Base-by-base conservation (phyloP, 2,113 vertebrate genomes). In the Panthera uncia region DNA sequence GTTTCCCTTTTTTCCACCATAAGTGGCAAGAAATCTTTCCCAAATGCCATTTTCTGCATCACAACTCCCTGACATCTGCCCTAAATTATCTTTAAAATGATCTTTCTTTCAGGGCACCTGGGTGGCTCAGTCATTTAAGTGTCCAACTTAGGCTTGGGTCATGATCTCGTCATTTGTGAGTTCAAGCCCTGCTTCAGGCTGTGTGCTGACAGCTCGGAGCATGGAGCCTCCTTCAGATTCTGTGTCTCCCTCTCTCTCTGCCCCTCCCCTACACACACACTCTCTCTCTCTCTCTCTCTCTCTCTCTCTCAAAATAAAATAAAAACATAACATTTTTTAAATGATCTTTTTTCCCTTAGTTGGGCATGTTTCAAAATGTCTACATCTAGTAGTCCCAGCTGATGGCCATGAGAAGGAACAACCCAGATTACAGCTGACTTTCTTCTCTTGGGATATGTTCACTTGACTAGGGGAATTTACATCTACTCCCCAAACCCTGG, bases 351-450 rank as follows among this genome's bases (percentile, higher is more conserved):
- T 41, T 41, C 31, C 41, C 18, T 31, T 14, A 31, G 12, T 61
- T 74, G 69, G 45, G 29, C 9, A 18, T 93, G 65, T 61, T 92
- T 95, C 71, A 97, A 76, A 97, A 85, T 25, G 74, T 48, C 71
- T 21, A 66, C 78, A 89, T 90, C 68, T 57, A n/a, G 31, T 41
- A 88, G 66, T 65, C 29, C 55, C 57, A 69, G 88, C 63, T 71
- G 36, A 23, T 71, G 55, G 50, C 57, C 31, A 2, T 52, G 36
- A 94, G 29, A 87, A 82, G 52, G 68, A 55, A 96, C 73, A 86
- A 2, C 52, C 76, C 18, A 27, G 79, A 50, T 41, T 21, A 55
- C 0, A 57, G n/a, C 79, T 74, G 25, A 48, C 50, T 91, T 61
- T 65, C 31, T 91, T 38, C 83, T 87, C 61, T 31, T 68, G 29